Evolutionary conservation across 2,888 invertebrate genomes (phyloP).

Genomic region (Chorisops tibialis): DNA sequence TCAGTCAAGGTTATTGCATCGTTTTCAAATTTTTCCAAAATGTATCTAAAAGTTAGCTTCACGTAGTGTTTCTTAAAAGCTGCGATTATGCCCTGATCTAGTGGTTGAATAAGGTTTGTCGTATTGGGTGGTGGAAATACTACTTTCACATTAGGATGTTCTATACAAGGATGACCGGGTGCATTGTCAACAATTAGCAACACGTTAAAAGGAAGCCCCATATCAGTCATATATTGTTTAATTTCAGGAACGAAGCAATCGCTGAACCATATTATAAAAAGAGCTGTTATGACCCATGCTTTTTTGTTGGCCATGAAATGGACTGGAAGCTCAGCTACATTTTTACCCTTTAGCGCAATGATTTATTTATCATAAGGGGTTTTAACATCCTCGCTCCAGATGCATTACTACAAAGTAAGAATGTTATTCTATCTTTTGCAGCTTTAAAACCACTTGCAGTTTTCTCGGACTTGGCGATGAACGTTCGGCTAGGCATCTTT

Average conservation of each 20-base stretch:
- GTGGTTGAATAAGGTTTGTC: conserved; percentile 38
- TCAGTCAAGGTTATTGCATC: too few species aligned
- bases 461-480: too few species aligned
- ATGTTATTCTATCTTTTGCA: conserved; percentile 39
- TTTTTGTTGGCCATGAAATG: too few species aligned
- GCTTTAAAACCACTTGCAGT: conserved; percentile 37
- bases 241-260: conserved; percentile 35
- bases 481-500: conserved; percentile 43
- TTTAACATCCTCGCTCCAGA: conserved; percentile 39
- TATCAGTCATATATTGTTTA: conserved; percentile 32
- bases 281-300: conserved; percentile 36
- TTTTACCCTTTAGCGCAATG: conserved; percentile 38
- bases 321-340: too few species aligned
- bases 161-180: conserved; percentile 26
- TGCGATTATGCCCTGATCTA: conserved; percentile 40
- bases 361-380: conserved; percentile 38
- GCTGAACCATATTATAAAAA: conserved; percentile 36
- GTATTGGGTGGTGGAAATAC: conserved; percentile 38
- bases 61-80: too few species aligned
- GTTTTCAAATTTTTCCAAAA: too few species aligned
- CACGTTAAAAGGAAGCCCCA: too few species aligned
- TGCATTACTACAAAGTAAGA: conserved; percentile 39
- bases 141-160: conserved; percentile 35
- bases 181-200: too few species aligned
- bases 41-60: too few species aligned